Conservation (phyloP, 2,113 vertebrate species). For the Arvicanthis niloticus region DNA sequence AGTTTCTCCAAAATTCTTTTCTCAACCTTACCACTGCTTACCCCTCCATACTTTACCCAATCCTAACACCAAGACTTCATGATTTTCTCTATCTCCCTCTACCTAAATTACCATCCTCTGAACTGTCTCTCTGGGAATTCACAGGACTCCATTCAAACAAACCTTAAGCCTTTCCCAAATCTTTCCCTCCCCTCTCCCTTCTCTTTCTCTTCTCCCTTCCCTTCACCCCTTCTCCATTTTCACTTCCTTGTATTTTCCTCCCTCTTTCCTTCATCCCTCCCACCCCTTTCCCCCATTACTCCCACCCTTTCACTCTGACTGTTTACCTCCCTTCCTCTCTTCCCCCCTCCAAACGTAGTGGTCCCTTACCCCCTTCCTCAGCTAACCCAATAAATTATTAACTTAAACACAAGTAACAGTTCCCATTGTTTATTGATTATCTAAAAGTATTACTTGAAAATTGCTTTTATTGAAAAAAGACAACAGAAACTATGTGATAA, state of each 20-base stretch:
- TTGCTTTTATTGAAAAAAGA: slow-evolving; percentile 58
- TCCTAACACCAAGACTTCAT: not conserved
- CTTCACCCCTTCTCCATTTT: too few species aligned
- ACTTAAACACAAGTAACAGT: slow-evolving; percentile 44
- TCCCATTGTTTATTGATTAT: slow-evolving; percentile 58
- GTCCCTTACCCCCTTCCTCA: not conserved
- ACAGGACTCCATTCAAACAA: not conserved
- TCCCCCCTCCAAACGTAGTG: not conserved
- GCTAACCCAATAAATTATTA: slow-evolving; percentile 52
- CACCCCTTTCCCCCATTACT: too few species aligned
- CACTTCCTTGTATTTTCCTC: not conserved
- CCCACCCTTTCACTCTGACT: not conserved
- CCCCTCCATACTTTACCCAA: not conserved
- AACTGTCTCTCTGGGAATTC: not conserved
- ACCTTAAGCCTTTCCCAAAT: slow-evolving; percentile 14
- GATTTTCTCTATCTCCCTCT: not conserved
- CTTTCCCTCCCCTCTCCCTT: not conserved
- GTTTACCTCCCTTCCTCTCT: not conserved
- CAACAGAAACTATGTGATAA: not conserved
- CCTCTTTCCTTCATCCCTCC: not conserved
- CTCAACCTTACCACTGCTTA: not conserved
- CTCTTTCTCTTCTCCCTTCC: too few species aligned
- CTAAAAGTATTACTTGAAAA: slow-evolving; percentile 37
- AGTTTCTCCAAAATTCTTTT: slow-evolving; percentile 11
- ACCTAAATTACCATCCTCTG: not conserved